These are phyloP conservation scores for Mastomys coucha DNA, from an alignment of 2,113 vertebrate genomes.

Conservation along the genomic window DNA sequence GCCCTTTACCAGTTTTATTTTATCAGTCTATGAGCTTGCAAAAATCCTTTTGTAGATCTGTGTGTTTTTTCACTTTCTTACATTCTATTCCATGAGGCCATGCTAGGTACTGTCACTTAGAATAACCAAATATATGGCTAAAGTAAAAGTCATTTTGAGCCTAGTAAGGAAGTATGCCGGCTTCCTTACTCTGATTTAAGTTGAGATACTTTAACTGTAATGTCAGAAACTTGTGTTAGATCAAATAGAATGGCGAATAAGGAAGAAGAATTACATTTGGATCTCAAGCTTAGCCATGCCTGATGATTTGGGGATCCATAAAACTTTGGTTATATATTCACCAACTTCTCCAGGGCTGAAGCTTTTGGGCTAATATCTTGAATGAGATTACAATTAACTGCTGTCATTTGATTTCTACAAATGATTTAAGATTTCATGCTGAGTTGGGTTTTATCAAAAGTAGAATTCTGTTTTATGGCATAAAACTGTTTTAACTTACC, in stretches of 20 bases:
- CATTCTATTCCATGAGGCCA: constrained; percentile 45
- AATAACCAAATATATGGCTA: constrained; percentile 48
- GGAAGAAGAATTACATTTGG: neutral
- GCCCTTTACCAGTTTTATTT: constrained; percentile 72
- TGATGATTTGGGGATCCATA: neutral
- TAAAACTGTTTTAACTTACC: constrained; percentile 36
- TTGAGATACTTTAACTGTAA: constrained; percentile 78
- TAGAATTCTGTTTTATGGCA: constrained; percentile 43
- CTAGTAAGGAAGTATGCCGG: constrained; percentile 62
- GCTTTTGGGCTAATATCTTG: constrained; percentile 36
- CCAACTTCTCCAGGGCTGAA: neutral
- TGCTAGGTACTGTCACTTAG: constrained; percentile 48
- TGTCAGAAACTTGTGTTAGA: constrained; percentile 64
- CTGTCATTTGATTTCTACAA: constrained; percentile 51
- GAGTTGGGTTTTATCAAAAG: constrained; percentile 53
- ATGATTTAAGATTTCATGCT: constrained; percentile 31
- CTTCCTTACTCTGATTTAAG: constrained; percentile 74
- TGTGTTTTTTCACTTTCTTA: constrained; percentile 46
- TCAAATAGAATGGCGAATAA: constrained; percentile 33
- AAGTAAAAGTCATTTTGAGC: constrained; percentile 59
- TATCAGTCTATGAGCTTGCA: constrained; percentile 69
- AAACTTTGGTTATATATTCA: neutral
- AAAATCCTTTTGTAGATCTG: constrained; percentile 55
- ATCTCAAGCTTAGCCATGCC: neutral
- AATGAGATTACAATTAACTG: constrained; percentile 54